Evolutionary conservation across 2,797 vertebrate species (phyloP), one percentile per base, ranked within the genome.

Genomic region (Apogon talboti): DNA sequence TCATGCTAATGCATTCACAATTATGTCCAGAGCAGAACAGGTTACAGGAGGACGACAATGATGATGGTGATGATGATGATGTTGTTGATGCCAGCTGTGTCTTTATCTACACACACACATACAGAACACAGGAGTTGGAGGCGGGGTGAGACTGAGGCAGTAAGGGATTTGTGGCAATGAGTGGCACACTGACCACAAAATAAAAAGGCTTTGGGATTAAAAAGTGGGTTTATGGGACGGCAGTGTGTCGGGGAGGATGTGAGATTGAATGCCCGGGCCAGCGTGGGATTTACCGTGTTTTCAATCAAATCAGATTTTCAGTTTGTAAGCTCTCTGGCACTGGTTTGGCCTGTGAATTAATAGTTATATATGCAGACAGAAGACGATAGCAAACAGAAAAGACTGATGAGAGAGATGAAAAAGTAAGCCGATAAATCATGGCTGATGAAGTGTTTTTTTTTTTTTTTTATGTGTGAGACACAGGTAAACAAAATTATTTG

Each of bases 141-240:
- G 87, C 14, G 19, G 88, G 66, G 45, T 67, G 53, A 74, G 19
- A 61, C 43, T 78, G 67, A 70, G 76, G 68, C 66, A 65, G 70
- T 62, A 63, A 67, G 56, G 88, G 89, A 89, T 91, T 92, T 91
- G 76, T 73, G 47, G 78, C 56, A 33, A 83, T 60, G 75, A 50
- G 57, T 89, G 81, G 76, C 84, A 77, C 82, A 87, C 79, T 91
- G 85, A 81, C 83, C 78, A 88, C 66, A 79, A 83, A 89, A 84
- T 87, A 86, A 81, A 77, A 91, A 73, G 79, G 91, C 88, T 92
- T 92, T 92, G 67, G 87, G 92, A 92, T 93, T 94, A 93, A 90
- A 83, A 91, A 92, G 75, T 90, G 86, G 94, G 90, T 92, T 93
- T 93, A 87, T 93, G 89, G 92, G 87, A 48, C 86, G 78, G 72